These are phyloP conservation scores for Crocidura indochinensis DNA, from an alignment of 2,797 vertebrate genomes.

Conservation along the genomic window DNA sequence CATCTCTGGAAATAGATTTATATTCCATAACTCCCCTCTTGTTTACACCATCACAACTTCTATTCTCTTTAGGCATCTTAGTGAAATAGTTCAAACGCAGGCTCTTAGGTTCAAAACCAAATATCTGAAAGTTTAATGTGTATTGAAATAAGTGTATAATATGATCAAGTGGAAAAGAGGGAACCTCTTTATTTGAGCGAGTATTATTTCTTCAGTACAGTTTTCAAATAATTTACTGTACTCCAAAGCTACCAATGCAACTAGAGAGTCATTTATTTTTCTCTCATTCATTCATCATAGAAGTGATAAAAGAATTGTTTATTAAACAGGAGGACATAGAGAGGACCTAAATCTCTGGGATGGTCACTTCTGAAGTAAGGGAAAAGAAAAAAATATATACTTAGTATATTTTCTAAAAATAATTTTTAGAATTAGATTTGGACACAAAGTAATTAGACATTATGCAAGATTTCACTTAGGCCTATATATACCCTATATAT, in stretches of 20 bases:
- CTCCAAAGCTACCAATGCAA: background rate
- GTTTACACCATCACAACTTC: background rate
- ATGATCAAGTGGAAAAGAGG: background rate
- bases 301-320: background rate
- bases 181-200: background rate
- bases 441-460: background rate
- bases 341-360: no score
- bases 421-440: background rate
- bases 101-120: background rate
- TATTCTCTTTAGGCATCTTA: background rate
- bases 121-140: background rate
- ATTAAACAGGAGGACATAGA: background rate
- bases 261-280: slow-evolving; percentile 2
- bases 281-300: slow-evolving; percentile 8
- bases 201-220: background rate
- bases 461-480: background rate
- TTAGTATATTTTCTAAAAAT: background rate
- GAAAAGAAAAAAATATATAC: no score
- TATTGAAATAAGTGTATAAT: background rate
- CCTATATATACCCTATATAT: background rate
- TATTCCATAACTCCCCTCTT: background rate
- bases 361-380: no score
- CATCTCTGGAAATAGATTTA: background rate
- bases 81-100: no score
- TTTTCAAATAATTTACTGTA: slow-evolving; percentile 20